Evolutionary conservation across 2,113 vertebrate species (phyloP).

Genomic region (Anguilla rostrata): DNA sequence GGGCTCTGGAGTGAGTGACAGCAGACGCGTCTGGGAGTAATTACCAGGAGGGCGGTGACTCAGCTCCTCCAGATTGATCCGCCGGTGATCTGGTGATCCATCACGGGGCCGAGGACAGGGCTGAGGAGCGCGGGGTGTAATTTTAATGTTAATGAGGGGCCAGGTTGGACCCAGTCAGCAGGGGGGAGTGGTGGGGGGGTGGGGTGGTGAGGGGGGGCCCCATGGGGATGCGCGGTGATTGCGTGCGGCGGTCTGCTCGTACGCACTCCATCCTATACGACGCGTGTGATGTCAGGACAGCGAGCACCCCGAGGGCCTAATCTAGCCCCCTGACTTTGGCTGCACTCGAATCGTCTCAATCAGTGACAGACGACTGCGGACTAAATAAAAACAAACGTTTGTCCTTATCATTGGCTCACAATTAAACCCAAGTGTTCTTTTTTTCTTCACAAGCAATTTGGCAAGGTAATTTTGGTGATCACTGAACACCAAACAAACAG

Average conservation of each 20-base stretch:
- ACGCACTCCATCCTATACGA: not conserved
- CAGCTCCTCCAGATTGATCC: slow-evolving; percentile 27
- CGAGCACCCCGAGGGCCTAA: not conserved
- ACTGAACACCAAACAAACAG: not conserved
- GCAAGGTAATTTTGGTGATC: not conserved
- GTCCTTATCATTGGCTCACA: too few relatives aligned
- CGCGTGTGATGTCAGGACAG: not conserved
- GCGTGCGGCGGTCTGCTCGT: not conserved
- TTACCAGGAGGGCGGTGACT: slow-evolving; percentile 31
- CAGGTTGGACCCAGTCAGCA: slow-evolving; percentile 17
- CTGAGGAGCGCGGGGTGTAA: not conserved
- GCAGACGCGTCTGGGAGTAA: slow-evolving; percentile 3
- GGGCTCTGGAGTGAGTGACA: slow-evolving; percentile 14
- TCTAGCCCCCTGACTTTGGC: not conserved
- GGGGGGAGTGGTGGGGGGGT: not conserved
- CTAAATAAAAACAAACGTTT: not conserved
- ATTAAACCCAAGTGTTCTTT: not conserved
- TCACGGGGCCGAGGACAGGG: not conserved
- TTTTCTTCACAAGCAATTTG: not conserved
- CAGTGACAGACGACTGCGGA: not conserved
- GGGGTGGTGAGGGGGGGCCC: slow-evolving; percentile 4
- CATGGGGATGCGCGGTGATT: not conserved
- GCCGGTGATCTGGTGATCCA: not conserved
- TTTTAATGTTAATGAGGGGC: slow-evolving; percentile 21
- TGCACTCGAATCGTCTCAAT: not conserved